Evolutionary conservation across 92 coral and sea anemone species (phyloP), one percentile per base, ranked within the genome.

Genomic region (Epizoanthus rinbou): DNA sequence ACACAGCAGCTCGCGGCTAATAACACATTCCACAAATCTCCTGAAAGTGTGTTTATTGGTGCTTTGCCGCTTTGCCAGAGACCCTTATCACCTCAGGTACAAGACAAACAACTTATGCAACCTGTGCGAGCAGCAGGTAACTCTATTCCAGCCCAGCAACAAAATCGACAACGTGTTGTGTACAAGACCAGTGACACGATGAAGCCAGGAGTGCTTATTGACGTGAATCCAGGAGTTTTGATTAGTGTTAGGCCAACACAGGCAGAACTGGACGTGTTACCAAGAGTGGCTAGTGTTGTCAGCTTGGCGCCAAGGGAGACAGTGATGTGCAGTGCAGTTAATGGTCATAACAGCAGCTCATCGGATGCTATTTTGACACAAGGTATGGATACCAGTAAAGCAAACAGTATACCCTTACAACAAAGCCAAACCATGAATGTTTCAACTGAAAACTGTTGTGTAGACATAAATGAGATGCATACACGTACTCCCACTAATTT

Each of bases 241-340:
- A 65, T 78, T 22, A 43, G 37, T 52, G 13, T 33, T 0, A 37
- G 54, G 7, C 24, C 56, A 4, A 4, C 10, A 9, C 66, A 65
- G 23, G 71, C 63, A 1, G 57, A 62, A 13, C 50, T 63, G 2
- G 41, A 78, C 21, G 10, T 78, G 39, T 59, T 78, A 22, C 82
- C 82, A 60, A 62, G 82, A 25, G 82, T 78, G 5, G 82, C 82
- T 14, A 78, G 71, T 78, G 82, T 78, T 37, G 16, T 78, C 6
- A 78, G 82, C 22, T 47, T 78, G 52, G 82, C 82, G 18, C 82
- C 82, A 5, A 52, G 25, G 18, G 59, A 78, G 24, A 31, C 53
- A 24, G 17, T n/a, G 8, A 16, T 35, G 19, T 35, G 16, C 37
- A 25, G 50, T 14, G 1, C 31, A 22, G 70, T 43, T 52, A 78